A percentile compares a stretch with the other conserved stretches of the same genome.
phyloP scores from a whole-genome alignment of 2,888 invertebrate genomes.

The Anodontia alba region DNA sequence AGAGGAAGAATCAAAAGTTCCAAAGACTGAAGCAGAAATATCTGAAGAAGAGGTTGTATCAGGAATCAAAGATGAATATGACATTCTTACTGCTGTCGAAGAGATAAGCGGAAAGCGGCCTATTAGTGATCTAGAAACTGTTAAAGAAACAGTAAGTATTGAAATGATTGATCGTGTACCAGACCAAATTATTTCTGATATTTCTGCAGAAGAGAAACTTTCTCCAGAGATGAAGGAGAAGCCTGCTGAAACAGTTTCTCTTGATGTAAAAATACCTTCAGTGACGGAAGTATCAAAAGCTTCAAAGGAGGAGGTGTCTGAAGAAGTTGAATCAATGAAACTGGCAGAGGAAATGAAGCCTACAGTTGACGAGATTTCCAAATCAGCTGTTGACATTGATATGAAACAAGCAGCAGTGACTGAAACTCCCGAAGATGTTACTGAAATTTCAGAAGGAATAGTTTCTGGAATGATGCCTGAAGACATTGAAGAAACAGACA shows the following conservation, averaged over 20 bases:
- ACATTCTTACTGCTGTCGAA: background rate
- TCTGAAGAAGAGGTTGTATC: slow-evolving; percentile 18
- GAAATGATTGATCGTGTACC: background rate
- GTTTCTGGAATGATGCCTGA: slow-evolving; percentile 16
- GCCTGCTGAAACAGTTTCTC: slow-evolving; percentile 3
- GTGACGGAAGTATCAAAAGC: slow-evolving; percentile 15
- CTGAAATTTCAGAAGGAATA: background rate
- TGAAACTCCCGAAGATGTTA: slow-evolving; percentile 16
- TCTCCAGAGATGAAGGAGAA: background rate
- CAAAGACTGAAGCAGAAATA: slow-evolving; percentile 4
- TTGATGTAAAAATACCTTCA: slow-evolving; percentile 3
- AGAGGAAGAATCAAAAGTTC: slow-evolving; percentile 14
- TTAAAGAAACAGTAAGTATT: background rate
- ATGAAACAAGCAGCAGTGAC: slow-evolving; percentile 21
- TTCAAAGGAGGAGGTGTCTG: slow-evolving; percentile 19
- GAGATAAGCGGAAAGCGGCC: background rate
- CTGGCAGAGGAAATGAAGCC: slow-evolving; percentile 6
- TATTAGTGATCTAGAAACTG: background rate
- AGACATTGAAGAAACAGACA: background rate
- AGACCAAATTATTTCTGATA: background rate
- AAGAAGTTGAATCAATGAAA: slow-evolving; percentile 23
- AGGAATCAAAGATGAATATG: slow-evolving; percentile 9
- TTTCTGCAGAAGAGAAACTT: background rate
- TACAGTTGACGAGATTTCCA: slow-evolving; percentile 17
- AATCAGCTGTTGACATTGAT: slow-evolving; percentile 26